Conservation (phyloP, 2,113 vertebrate species). For the Laticauda laticaudata region DNA sequence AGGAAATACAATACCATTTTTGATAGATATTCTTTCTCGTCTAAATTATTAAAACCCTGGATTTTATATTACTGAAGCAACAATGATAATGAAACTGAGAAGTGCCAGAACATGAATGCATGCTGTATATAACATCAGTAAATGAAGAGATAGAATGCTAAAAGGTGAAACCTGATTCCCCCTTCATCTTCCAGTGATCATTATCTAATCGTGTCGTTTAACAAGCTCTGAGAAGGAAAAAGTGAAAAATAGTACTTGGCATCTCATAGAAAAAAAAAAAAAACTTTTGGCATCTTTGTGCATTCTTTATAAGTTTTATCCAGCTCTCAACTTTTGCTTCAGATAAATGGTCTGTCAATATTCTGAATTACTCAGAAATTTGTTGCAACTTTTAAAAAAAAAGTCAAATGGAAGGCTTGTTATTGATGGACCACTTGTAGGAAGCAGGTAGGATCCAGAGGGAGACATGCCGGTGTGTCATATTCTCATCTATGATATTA, state of each 20-base stretch:
- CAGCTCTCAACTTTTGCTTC: background rate
- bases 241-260: constrained; percentile 25
- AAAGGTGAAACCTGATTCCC: constrained; percentile 24
- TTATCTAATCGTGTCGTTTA: constrained; percentile 8
- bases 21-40: background rate
- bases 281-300: background rate
- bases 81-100: constrained; percentile 53
- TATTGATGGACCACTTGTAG: background rate
- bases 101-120: constrained; percentile 41
- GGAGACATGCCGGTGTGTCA: background rate
- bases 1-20: constrained; percentile 6
- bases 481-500: background rate
- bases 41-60: constrained; percentile 46
- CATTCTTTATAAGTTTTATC: background rate
- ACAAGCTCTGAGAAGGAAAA: background rate
- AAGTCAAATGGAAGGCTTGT: background rate
- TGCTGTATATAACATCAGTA: constrained; percentile 39
- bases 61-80: constrained; percentile 34
- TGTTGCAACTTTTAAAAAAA: background rate
- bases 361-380: background rate
- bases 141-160: constrained; percentile 20
- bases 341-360: background rate
- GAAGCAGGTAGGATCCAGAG: background rate
- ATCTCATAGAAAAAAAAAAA: background rate
- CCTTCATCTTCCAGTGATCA: constrained; percentile 16